phyloP scores from a whole-genome alignment of 1,140 invertebrate genomes.

The Nasonia longicornis region DNA sequence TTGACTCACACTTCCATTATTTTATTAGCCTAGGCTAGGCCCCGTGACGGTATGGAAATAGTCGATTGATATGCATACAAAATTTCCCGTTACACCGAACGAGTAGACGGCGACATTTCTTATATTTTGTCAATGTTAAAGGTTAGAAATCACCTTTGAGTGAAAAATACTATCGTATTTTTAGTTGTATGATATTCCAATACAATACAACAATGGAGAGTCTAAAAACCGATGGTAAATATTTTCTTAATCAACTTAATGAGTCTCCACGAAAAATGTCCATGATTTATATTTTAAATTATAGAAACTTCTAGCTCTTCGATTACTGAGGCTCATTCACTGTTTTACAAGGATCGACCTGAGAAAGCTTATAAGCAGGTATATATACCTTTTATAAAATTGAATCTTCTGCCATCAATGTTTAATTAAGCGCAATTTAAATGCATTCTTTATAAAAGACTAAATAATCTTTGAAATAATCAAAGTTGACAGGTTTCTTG shows the following conservation, averaged over 20 bases:
- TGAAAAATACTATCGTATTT: too few relatives aligned
- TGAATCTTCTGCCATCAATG: too few relatives aligned
- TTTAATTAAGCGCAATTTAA: too few relatives aligned
- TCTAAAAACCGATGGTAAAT: not conserved
- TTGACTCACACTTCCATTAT: constrained; percentile 18
- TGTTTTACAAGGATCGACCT: too few relatives aligned
- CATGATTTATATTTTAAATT: not conserved
- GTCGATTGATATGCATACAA: too few relatives aligned
- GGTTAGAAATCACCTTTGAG: not conserved
- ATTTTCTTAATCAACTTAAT: not conserved
- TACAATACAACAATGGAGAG: not conserved
- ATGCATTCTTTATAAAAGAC: not conserved
- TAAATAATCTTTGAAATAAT: not conserved
- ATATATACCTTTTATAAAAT: too few relatives aligned
- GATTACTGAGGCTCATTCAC: too few relatives aligned
- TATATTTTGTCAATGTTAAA: not conserved
- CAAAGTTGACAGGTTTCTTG: constrained; percentile 42
- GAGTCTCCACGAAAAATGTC: not conserved
- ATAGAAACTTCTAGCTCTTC: not conserved
- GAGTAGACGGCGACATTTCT: not conserved
- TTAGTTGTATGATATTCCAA: too few relatives aligned
- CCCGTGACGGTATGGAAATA: not conserved
- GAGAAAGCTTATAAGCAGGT: not conserved
- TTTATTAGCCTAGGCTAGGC: constrained; percentile 12
- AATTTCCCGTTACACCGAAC: not conserved